Evolutionary conservation across 2,888 invertebrate species (phyloP).

Genomic region (Melieria omissa): DNA sequence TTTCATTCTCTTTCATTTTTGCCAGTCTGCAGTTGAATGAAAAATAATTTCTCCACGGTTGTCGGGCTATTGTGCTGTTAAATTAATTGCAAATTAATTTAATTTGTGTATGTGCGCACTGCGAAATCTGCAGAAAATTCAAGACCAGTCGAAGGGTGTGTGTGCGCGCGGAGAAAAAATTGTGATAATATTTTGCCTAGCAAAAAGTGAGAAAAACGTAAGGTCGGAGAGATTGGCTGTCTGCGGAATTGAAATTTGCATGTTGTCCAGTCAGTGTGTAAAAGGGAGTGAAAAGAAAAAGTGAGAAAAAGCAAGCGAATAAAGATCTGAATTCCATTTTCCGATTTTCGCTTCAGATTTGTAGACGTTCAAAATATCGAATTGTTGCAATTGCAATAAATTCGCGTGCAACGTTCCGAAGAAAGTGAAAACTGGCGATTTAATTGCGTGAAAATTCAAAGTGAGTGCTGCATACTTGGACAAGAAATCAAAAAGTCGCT

Average conservation of each 20-base stretch:
- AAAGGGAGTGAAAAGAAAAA: conserved; percentile 7
- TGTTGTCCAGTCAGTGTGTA: not conserved
- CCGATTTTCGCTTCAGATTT: conserved; percentile 1
- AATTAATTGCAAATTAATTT: conserved; percentile 25
- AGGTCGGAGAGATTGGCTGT: too few species aligned
- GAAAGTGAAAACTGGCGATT: too few species aligned
- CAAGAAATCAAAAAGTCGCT: too few species aligned
- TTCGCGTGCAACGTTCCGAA: too few species aligned
- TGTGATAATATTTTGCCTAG: too few species aligned
- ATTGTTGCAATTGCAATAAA: too few species aligned
- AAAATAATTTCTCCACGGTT: not conserved
- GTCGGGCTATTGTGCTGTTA: conserved; percentile 18
- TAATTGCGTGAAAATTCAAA: too few species aligned
- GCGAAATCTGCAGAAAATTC: not conserved
- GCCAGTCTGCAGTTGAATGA: conserved; percentile 25
- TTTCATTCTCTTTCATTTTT: conserved; percentile 12
- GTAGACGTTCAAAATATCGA: too few species aligned
- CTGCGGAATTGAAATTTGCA: not conserved
- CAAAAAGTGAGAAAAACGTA: too few species aligned
- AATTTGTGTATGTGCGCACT: conserved; percentile 4
- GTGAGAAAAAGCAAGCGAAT: not conserved
- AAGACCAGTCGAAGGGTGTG: not conserved
- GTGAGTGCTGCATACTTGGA: too few species aligned
- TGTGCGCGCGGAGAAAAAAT: not conserved
- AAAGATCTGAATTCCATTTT: conserved; percentile 1